Conservation (phyloP, 2,797 vertebrate genomes). For the Fringilla coelebs region DNA sequence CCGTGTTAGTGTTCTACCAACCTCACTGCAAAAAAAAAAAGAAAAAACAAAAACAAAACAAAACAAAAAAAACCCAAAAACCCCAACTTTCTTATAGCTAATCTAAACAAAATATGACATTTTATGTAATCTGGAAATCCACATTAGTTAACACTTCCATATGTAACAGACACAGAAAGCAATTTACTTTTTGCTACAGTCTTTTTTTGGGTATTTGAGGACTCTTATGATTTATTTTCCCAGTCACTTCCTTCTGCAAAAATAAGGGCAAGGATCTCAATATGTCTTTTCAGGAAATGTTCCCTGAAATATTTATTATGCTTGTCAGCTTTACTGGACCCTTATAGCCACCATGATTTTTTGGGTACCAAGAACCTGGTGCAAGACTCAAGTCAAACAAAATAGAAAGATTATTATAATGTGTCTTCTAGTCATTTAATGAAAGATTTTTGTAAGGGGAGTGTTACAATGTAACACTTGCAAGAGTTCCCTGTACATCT, state of each 20-base stretch:
- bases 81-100: not conserved
- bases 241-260: not conserved
- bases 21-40: not conserved
- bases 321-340: not conserved
- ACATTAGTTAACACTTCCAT: not conserved
- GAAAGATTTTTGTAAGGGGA: not conserved
- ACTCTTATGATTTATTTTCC: not conserved
- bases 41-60: not conserved
- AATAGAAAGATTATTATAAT: not conserved
- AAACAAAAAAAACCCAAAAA: not conserved
- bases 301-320: not conserved
- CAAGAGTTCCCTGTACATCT: not conserved
- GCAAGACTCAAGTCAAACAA: not conserved
- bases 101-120: not conserved
- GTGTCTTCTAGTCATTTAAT: not conserved
- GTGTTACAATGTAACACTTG: not conserved
- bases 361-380: not conserved
- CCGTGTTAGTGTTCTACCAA: not conserved
- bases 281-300: not conserved
- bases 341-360: not conserved
- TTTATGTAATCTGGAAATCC: not conserved
- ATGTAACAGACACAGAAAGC: not conserved
- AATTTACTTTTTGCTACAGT: not conserved
- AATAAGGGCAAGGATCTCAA: not conserved
- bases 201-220: not conserved